Conservation (phyloP, 1,140 invertebrate genomes). For the Calephelis virginiensis region DNA sequence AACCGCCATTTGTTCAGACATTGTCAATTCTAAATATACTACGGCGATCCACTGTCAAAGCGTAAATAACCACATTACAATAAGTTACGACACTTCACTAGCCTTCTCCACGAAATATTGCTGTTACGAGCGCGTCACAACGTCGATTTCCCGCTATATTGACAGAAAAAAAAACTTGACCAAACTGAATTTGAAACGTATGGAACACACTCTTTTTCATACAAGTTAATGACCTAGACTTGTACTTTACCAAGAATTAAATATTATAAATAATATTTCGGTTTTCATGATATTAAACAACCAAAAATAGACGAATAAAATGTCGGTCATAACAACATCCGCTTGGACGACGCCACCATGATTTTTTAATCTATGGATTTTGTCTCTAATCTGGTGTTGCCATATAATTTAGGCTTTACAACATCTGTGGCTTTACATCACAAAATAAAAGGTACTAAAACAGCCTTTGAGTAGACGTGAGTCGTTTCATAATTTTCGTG, state of each 20-base stretch:
- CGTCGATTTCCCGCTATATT: conserved; percentile 74
- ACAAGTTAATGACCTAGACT: conserved; percentile 19
- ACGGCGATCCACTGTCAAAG: conserved; percentile 58
- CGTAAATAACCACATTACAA: conserved; percentile 67
- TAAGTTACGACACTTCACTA: conserved; percentile 55
- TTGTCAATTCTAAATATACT: conserved; percentile 70
- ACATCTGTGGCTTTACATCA: no score
- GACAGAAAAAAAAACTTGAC: conserved; percentile 53
- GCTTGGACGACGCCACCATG: conserved; percentile 63
- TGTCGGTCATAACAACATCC: conserved; percentile 75
- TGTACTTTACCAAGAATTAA: conserved; percentile 25
- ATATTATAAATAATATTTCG: conserved; percentile 33
- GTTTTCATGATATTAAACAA: conserved; percentile 37
- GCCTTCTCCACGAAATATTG: conserved; percentile 50
- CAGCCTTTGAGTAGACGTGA: no score
- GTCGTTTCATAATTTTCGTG: no score
- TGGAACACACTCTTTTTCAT: conserved; percentile 17
- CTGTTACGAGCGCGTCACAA: conserved; percentile 68
- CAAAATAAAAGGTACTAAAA: no score
- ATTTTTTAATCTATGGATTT: conserved; percentile 34
- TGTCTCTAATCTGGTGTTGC: no score
- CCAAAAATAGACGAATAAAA: conserved; percentile 54
- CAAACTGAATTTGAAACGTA: conserved; percentile 27
- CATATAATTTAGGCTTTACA: no score
- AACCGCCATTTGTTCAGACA: conserved; percentile 75